Base-by-base conservation (phyloP, 2,113 vertebrate species). In the Erpornis zantholeuca region DNA sequence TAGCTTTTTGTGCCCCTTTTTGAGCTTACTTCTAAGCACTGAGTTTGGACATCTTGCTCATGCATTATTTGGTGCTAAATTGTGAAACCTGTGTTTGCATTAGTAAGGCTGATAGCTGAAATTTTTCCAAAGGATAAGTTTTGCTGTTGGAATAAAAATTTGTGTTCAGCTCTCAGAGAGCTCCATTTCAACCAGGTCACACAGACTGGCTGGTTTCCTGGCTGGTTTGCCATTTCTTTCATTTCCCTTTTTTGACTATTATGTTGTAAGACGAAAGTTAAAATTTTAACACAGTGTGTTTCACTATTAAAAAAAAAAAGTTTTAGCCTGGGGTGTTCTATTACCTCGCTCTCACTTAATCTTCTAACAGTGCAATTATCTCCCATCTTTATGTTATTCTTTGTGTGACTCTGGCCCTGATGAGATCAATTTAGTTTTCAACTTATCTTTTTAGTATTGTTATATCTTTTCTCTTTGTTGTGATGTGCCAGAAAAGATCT, bases 331-430 rank as follows among this genome's bases (percentile, higher is more conserved):
- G 15, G 66, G 33, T 76, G 49, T 95, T 93, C 19, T 71, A 16
- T 92, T 93, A 45, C 70, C 45, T 91, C 0, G 6, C 33, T 86
- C 44, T 85, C 64, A 70, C 72, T 93, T 94, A 90, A 81, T 95
- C 88, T 90, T 93, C 91, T 92, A 88, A 40, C 76, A 78, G 47
- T 42, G 56, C 80, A 95, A 92, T 97, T 96, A 94, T 90, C 79
- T 83, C 86, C 77, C 40, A 54, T 86, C 82, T 90, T 90, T 72
- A 31, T 81, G 45, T 94, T 94, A 59, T 11, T 86, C 60, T 36
- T 71, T 89, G 60, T 93, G 80, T 78, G 57, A 36, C 83, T 81
- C 56, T 71, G 56, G 53, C 57, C 86, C 70, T 87, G 77, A 90
- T 87, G 80, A 86, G 73, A 89, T 92, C 76, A 91, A 65, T 92